Base-by-base conservation (phyloP, 2,113 vertebrate genomes). In the Lagopus muta region DNA sequence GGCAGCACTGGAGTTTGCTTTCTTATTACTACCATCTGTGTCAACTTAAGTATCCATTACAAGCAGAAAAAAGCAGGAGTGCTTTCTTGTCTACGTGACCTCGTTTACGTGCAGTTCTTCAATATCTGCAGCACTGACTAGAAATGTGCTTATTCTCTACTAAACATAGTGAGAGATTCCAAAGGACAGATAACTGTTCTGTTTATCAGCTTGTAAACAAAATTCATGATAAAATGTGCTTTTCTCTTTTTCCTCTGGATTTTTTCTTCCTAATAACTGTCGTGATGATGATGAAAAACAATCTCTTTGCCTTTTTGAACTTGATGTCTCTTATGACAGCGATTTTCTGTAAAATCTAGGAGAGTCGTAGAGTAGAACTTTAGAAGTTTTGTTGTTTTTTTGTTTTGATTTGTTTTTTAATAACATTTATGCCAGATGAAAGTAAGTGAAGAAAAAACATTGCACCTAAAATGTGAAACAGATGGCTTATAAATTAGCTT, bases 11-110 rank as follows among this genome's bases (percentile, higher is more conserved):
- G 71, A 90, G 67, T 78, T 95, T 83, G 81, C 54, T 50, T 96
- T 52, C 58, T 96, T 90, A 92, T 96, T 96, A 77, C 70, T 97
- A 95, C 93, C 94, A 95, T 97, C 92, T 97, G 94, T 97, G 96
- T 96, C 96, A 97, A 93, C 84, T 94, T 86, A 82, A 88, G 76
- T 76, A 82, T 94, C 47, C 10, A 15, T 81, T 90, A 58, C 54
- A 54, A 80, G 86, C 21, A 88, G n/a, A 57, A 74, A 93, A 77
- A 82, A 89, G 19, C 20, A 89, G 57, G 38, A 85, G 64, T 13
- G 20, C 34, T 45, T 77, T 81, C 73, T 90, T 92, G 89, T 52
- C 28, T 95, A 92, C 50, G 32, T 96, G 89, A 95, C 66, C 92
- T 54, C 0, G 0, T 18, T 77, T 81, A 80, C 30, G 43, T 93